Conservation (phyloP, 2,113 vertebrate genomes). For the Stegastes partitus region DNA sequence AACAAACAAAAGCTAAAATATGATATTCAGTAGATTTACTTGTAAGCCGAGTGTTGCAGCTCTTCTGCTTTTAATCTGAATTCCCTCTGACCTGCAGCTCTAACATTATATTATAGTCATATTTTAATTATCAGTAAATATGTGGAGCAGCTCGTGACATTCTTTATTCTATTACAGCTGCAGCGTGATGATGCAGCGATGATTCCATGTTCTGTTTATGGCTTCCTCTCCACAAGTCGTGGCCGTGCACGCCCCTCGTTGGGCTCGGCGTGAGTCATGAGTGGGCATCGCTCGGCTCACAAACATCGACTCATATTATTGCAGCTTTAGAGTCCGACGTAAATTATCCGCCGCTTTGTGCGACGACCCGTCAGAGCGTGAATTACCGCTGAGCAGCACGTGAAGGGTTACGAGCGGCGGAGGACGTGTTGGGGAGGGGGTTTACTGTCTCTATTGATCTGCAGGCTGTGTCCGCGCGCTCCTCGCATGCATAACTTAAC, state of each 20-base stretch:
- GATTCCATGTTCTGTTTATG: not conserved
- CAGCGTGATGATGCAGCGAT: no score
- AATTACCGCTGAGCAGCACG: not conserved
- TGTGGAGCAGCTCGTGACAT: no score
- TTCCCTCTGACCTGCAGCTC: no score
- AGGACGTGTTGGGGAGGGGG: not conserved
- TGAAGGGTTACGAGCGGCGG: slow-evolving; percentile 2
- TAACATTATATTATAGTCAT: no score
- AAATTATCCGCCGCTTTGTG: not conserved
- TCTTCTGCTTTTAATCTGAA: no score
- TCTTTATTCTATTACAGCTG: no score
- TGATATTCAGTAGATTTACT: no score
- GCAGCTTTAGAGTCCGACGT: not conserved
- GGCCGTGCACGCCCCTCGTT: no score
- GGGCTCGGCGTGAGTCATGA: slow-evolving; percentile 15
- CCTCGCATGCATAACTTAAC: slow-evolving; percentile 55
- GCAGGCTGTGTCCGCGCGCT: slow-evolving; percentile 15
- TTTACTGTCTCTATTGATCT: slow-evolving; percentile 63
- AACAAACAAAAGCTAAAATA: no score
- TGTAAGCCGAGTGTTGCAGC: no score
- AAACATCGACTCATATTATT: slow-evolving; percentile 22
- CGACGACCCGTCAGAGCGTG: not conserved
- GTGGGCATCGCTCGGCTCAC: slow-evolving; percentile 19
- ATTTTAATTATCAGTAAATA: no score
- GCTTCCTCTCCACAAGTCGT: not conserved